phyloP scores from a whole-genome alignment of 1,140 invertebrate species.

The Aphidius ervi region DNA sequence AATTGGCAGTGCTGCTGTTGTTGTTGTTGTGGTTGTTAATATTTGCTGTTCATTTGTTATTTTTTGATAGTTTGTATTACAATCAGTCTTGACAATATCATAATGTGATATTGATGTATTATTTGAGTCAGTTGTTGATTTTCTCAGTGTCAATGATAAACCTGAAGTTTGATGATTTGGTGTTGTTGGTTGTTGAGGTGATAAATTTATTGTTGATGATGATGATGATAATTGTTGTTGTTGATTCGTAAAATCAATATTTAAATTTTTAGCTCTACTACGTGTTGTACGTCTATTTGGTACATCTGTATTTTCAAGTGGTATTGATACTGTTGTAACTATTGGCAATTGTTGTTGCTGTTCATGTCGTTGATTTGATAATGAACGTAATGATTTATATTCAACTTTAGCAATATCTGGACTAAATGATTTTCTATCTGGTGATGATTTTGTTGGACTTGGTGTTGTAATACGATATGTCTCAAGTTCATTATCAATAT shows the following conservation, averaged over 20 bases:
- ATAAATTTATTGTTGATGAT: neutral
- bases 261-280: slow-evolving; percentile 44
- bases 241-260: slow-evolving; percentile 31
- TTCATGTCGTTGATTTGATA: slow-evolving; percentile 11
- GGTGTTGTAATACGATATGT: slow-evolving; percentile 44
- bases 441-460: slow-evolving; percentile 37
- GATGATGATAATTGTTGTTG: neutral
- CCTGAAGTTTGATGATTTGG: slow-evolving; percentile 41
- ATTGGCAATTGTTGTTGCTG: slow-evolving; percentile 28
- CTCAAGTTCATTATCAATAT: slow-evolving; percentile 26
- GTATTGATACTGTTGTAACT: slow-evolving; percentile 44
- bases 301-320: slow-evolving; percentile 45
- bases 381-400: neutral
- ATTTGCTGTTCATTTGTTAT: slow-evolving; percentile 41
- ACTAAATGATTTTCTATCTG: slow-evolving; percentile 31
- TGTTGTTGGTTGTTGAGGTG: slow-evolving; percentile 30
- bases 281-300: slow-evolving; percentile 43
- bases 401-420: slow-evolving; percentile 31
- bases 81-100: slow-evolving; percentile 54
- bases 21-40: slow-evolving; percentile 41
- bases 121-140: slow-evolving; percentile 50
- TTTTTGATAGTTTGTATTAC: slow-evolving; percentile 36
- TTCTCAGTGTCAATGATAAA: slow-evolving; percentile 46
- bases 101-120: slow-evolving; percentile 59
- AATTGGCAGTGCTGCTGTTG: slow-evolving; percentile 44